Evolutionary conservation across 2,888 invertebrate species (phyloP).

Genomic region (Miltochrista miniata): DNA sequence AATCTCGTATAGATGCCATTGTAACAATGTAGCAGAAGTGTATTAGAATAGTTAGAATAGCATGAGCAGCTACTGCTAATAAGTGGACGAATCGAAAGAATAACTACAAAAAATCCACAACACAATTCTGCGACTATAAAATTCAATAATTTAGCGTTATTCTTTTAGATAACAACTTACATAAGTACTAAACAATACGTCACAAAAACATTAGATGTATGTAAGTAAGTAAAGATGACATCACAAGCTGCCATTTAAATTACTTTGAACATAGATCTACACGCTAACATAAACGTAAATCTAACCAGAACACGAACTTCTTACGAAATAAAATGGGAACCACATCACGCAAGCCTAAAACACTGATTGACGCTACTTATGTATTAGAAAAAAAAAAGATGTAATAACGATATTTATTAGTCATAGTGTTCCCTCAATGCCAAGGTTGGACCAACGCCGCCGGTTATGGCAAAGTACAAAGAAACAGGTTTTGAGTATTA

Average conservation of each 20-base stretch:
- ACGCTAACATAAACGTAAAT: conserved; percentile 33
- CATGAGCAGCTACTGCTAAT: no score
- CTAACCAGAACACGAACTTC: conserved; percentile 21
- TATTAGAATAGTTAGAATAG: no score
- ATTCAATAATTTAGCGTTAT: neutral
- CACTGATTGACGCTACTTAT: conserved; percentile 41
- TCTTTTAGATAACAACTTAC: neutral
- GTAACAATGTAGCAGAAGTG: no score
- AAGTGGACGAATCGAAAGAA: no score
- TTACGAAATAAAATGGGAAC: conserved; percentile 39
- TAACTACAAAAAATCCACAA: no score
- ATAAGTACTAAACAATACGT: neutral
- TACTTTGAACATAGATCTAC: conserved; percentile 21
- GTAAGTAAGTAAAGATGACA: conserved; percentile 7
- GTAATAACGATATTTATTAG: conserved; percentile 53
- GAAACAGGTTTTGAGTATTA: conserved; percentile 60
- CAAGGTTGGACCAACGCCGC: conserved; percentile 62
- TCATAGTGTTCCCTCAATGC: conserved; percentile 72
- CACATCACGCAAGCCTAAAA: conserved; percentile 41
- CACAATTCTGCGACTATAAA: no score
- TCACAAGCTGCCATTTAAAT: conserved; percentile 17
- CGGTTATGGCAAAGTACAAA: conserved; percentile 50
- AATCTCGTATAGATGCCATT: no score
- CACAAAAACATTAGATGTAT: neutral
- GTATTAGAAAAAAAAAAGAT: conserved; percentile 33